Conservation (phyloP, 2,888 invertebrate genomes). For the Hybos culiciformis region DNA sequence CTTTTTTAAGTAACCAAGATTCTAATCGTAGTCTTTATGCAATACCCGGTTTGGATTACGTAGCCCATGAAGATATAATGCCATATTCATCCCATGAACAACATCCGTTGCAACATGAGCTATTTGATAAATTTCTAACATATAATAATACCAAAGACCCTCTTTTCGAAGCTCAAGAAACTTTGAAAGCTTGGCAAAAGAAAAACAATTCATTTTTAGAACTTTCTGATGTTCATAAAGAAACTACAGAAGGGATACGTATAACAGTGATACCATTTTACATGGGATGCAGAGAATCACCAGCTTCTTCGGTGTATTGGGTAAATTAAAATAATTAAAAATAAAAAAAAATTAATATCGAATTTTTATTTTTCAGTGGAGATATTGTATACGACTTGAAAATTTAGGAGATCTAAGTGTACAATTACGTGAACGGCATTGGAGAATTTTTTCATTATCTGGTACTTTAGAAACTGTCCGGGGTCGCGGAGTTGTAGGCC, state of each 20-base stretch:
- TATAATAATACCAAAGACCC: conserved; percentile 68
- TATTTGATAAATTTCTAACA: conserved; percentile 89
- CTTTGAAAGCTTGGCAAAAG: conserved; percentile 88
- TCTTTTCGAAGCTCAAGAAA: conserved; percentile 77
- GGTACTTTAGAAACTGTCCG: conserved; percentile 88
- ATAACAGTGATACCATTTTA: conserved; percentile 98
- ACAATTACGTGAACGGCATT: conserved; percentile 90
- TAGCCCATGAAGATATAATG: conserved; percentile 93
- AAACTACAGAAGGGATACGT: conserved; percentile 86
- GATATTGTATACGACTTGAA: conserved; percentile 93
- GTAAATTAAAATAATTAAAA: conserved; percentile 16
- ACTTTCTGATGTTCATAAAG: conserved; percentile 90
- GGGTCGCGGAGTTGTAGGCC: conserved; percentile 90
- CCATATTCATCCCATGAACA: conserved; percentile 84
- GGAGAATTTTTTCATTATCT: conserved; percentile 91
- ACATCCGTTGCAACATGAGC: conserved; percentile 83
- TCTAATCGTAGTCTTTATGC: conserved; percentile 89
- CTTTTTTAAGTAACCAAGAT: conserved; percentile 92
- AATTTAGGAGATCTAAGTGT: conserved; percentile 82
- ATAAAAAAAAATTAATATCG: background rate
- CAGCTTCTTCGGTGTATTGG: conserved; percentile 83
- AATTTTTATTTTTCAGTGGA: conserved; percentile 53
- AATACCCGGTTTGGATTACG: conserved; percentile 94
- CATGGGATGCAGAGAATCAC: conserved; percentile 88
- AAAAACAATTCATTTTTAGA: conserved; percentile 97